A percentile compares a stretch with the other conserved stretches of the same genome.
phyloP scores from a whole-genome alignment of 1,140 invertebrate species.

The Philotrypesis tridentata region DNA sequence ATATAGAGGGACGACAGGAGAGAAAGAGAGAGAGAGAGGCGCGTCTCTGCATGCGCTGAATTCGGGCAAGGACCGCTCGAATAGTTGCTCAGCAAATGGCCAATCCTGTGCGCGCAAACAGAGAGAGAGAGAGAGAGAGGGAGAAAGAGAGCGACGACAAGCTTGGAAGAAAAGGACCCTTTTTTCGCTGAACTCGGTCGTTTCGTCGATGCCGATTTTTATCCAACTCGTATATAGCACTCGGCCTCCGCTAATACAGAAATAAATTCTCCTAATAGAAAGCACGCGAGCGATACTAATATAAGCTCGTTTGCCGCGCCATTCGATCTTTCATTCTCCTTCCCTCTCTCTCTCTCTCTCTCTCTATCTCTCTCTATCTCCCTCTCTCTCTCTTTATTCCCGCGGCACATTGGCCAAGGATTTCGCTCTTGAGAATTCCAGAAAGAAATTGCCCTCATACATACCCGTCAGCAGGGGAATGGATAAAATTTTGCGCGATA shows the following conservation, averaged over 20 bases:
- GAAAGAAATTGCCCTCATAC: neutral
- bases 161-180: too few species aligned
- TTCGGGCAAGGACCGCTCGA: conserved; percentile 27
- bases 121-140: neutral
- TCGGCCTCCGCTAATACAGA: too few species aligned
- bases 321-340: neutral
- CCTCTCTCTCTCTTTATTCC: too few species aligned
- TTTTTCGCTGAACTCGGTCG: too few species aligned
- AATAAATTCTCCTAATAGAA: too few species aligned
- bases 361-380: too few species aligned
- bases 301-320: neutral
- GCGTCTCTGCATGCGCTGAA: neutral
- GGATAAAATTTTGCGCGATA: neutral
- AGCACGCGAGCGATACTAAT: neutral
- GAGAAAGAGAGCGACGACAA: neutral
- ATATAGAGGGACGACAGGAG: too few species aligned
- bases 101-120: conserved; percentile 60
- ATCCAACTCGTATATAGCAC: too few species aligned
- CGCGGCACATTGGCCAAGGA: neutral
- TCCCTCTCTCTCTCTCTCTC: too few species aligned
- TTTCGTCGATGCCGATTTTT: too few species aligned
- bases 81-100: conserved; percentile 68
- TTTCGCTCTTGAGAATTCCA: neutral
- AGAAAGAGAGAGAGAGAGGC: neutral
- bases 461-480: neutral